Percentiles rank a stretch among this genome's conserved stretches.
These are phyloP conservation scores for Epinotia nisella DNA, from an alignment of 2,888 invertebrate species.

Conservation along the genomic window DNA sequence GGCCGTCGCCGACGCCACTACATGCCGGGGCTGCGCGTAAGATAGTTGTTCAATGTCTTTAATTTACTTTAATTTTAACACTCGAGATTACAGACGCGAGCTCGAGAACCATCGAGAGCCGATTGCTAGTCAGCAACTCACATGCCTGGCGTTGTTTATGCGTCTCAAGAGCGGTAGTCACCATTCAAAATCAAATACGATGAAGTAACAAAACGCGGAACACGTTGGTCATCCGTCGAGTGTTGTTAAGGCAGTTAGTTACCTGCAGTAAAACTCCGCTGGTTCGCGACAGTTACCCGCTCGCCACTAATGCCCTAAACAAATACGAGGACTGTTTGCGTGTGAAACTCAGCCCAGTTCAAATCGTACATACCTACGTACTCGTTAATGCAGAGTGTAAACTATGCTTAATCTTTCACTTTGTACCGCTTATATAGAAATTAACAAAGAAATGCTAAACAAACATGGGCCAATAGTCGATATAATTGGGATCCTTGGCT, in stretches of 20 bases:
- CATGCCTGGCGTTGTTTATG: constrained; percentile 63
- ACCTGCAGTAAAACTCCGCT: constrained; percentile 51
- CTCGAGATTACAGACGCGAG: constrained; percentile 54
- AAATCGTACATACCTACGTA: constrained; percentile 60
- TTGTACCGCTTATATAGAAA: constrained; percentile 75
- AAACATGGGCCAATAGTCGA: constrained; percentile 65
- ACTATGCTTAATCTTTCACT: constrained; percentile 79
- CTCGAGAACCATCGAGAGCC: constrained; percentile 64
- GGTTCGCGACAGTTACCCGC: constrained; percentile 70
- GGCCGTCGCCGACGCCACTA: constrained; percentile 72
- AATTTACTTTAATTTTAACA: constrained; percentile 79
- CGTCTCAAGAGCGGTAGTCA: constrained; percentile 54
- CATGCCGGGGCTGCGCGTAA: constrained; percentile 66
- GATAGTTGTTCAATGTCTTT: constrained; percentile 75
- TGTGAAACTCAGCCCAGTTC: constrained; percentile 78
- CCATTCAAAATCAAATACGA: constrained; percentile 46
- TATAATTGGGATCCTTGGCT: constrained; percentile 63
- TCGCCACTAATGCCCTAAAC: constrained; percentile 66
- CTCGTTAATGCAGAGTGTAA: constrained; percentile 71
- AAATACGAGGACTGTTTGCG: constrained; percentile 68
- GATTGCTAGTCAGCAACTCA: constrained; percentile 63
- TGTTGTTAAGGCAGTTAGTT: constrained; percentile 43
- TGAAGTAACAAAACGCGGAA: constrained; percentile 43
- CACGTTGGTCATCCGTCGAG: constrained; percentile 40
- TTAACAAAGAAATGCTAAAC: constrained; percentile 73